These are phyloP conservation scores for Zaprionus taronus DNA, from an alignment of 1,140 invertebrate species.

Conservation along the genomic window DNA sequence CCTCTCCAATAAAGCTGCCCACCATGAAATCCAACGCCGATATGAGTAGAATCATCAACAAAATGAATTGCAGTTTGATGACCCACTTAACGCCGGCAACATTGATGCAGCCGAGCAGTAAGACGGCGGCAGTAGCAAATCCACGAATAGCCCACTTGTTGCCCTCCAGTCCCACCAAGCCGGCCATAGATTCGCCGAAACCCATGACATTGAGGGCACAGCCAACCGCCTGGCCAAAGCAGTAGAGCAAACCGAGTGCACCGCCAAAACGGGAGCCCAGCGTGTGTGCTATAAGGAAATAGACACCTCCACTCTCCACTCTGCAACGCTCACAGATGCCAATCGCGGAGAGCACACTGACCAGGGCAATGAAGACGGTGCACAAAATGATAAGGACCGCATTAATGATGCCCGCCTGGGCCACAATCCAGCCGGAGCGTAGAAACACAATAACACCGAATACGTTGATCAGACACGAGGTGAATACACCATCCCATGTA, in stretches of 20 bases:
- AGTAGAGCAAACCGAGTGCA: slow-evolving; percentile 95
- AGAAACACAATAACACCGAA: slow-evolving; percentile 99
- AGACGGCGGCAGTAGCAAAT: slow-evolving; percentile 92
- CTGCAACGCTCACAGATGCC: slow-evolving; percentile 98
- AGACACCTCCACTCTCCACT: slow-evolving; percentile 97
- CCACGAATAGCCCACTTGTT: slow-evolving; percentile 91
- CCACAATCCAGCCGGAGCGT: slow-evolving; percentile 98
- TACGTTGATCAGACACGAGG: slow-evolving; percentile 96
- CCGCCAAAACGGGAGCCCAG: slow-evolving; percentile 96
- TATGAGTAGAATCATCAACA: slow-evolving; percentile 92
- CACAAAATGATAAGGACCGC: slow-evolving; percentile 94
- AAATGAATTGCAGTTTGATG: slow-evolving; percentile 94
- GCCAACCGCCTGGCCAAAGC: slow-evolving; percentile 98
- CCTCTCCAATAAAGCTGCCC: slow-evolving; percentile 91
- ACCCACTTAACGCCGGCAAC: slow-evolving; percentile 97
- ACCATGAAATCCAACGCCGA: slow-evolving; percentile 95
- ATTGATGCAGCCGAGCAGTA: slow-evolving; percentile 94
- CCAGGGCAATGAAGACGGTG: slow-evolving; percentile 93
- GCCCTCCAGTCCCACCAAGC: slow-evolving; percentile 89
- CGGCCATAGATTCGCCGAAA: slow-evolving; percentile 97
- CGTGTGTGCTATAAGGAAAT: slow-evolving; percentile 97
- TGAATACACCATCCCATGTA: slow-evolving; percentile 96
- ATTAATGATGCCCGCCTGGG: slow-evolving; percentile 95
- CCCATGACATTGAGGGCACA: slow-evolving; percentile 97
- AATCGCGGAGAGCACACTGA: slow-evolving; percentile 96